phyloP scores from a whole-genome alignment of 2,797 vertebrate species.

The Parambassis ranga region DNA sequence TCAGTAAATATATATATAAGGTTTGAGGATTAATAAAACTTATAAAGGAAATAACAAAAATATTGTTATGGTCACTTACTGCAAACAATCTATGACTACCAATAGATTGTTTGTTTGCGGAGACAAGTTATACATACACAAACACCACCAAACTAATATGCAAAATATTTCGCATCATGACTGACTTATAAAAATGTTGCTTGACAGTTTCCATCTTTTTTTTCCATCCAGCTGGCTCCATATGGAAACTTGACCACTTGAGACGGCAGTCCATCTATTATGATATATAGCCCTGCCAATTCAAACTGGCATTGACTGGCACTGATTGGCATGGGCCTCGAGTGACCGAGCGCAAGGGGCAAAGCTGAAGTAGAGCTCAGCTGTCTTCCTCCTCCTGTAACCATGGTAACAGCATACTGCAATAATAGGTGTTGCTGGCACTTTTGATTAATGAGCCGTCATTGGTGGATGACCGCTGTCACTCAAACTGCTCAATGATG shows the following conservation, averaged over 20 bases:
- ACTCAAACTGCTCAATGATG: slow-evolving; percentile 57
- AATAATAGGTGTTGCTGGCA: slow-evolving; percentile 58
- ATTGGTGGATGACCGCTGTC: slow-evolving; percentile 76
- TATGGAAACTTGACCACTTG: slow-evolving; percentile 24
- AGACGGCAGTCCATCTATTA: slow-evolving; percentile 50
- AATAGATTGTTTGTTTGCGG: too few species aligned
- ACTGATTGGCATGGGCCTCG: slow-evolving; percentile 61
- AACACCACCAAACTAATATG: neutral
- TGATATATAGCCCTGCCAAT: slow-evolving; percentile 67
- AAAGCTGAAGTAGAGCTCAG: slow-evolving; percentile 53
- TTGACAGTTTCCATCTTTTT: slow-evolving; percentile 34
- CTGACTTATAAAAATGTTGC: slow-evolving; percentile 12
- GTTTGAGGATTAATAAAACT: neutral
- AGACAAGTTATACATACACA: neutral
- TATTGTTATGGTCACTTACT: neutral
- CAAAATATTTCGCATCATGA: neutral
- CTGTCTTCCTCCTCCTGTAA: slow-evolving; percentile 37
- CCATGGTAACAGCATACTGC: slow-evolving; percentile 64
- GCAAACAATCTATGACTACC: too few species aligned
- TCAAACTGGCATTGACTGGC: slow-evolving; percentile 72
- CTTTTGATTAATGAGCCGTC: slow-evolving; percentile 81
- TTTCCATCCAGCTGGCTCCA: slow-evolving; percentile 5
- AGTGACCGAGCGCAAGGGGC: slow-evolving; percentile 51
- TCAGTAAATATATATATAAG: neutral
- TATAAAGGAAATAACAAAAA: neutral